phyloP scores from a whole-genome alignment of 2,797 vertebrate genomes.

The Hirundo rustica region DNA sequence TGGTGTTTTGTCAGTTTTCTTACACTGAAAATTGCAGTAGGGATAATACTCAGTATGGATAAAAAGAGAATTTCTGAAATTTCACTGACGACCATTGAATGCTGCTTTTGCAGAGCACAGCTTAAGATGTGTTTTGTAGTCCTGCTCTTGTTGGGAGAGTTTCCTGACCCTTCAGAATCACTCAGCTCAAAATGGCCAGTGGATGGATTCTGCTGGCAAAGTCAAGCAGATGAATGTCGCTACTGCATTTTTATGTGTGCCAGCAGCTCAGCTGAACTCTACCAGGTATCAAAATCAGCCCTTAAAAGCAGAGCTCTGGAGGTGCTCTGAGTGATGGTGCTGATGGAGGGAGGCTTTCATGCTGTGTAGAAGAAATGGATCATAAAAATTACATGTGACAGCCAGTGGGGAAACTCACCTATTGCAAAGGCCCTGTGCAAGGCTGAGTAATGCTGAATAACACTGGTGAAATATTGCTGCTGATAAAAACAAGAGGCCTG shows the following conservation, averaged over 20 bases:
- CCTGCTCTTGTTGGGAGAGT: background rate
- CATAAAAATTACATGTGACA: background rate
- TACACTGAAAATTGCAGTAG: background rate
- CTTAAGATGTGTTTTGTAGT: background rate
- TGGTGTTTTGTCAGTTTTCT: background rate
- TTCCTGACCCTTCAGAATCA: background rate
- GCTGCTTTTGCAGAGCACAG: background rate
- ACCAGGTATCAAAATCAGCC: background rate
- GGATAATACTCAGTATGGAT: background rate
- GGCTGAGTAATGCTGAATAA: background rate
- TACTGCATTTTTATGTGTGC: background rate
- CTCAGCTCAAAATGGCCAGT: background rate
- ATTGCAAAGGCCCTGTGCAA: background rate
- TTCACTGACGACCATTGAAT: background rate
- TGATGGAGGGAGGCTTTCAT: background rate
- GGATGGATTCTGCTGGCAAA: background rate
- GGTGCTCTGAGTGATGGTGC: background rate
- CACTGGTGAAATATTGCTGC: background rate
- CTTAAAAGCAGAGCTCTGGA: background rate
- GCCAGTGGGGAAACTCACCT: background rate
- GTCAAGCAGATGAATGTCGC: background rate
- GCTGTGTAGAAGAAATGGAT: background rate
- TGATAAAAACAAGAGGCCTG: background rate
- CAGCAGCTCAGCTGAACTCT: background rate
- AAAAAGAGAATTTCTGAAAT: background rate